Conservation (phyloP, 1,140 invertebrate genomes). For the Agraylea sexmaculata region DNA sequence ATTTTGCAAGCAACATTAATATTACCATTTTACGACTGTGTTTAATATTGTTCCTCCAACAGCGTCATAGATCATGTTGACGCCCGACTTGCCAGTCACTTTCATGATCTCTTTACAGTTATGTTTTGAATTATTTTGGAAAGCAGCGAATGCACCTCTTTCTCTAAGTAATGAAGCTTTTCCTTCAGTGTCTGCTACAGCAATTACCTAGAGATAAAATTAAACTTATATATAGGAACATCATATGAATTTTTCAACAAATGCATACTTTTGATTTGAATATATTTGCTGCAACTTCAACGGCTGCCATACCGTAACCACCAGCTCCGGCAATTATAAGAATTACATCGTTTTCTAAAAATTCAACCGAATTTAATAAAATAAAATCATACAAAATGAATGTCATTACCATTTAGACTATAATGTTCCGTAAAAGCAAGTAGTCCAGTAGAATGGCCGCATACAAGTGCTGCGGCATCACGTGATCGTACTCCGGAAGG, state of each 20-base stretch:
- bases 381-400: background rate
- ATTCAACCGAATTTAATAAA: background rate
- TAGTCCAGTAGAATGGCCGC: conserved; percentile 42
- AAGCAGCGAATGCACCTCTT: conserved; percentile 41
- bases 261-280: conserved; percentile 42
- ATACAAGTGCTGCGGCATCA: conserved; percentile 38
- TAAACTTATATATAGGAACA: background rate
- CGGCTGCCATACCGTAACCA: conserved; percentile 43
- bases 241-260: conserved; percentile 2
- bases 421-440: conserved; percentile 39
- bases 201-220: conserved; percentile 41
- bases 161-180: conserved; percentile 39
- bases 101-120: conserved; percentile 37
- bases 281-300: conserved; percentile 44
- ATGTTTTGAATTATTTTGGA: conserved; percentile 34
- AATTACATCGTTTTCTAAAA: conserved; percentile 33
- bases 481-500: conserved; percentile 34
- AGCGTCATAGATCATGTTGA: conserved; percentile 44
- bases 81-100: conserved; percentile 38
- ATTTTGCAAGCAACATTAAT: conserved; percentile 3
- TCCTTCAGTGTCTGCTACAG: conserved; percentile 40
- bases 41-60: conserved; percentile 44
- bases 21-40: conserved; percentile 37
- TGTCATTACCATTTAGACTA: conserved; percentile 26
- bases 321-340: conserved; percentile 43